Conservation (phyloP, 2,113 vertebrate genomes). For the Notarius quadriscutis region DNA sequence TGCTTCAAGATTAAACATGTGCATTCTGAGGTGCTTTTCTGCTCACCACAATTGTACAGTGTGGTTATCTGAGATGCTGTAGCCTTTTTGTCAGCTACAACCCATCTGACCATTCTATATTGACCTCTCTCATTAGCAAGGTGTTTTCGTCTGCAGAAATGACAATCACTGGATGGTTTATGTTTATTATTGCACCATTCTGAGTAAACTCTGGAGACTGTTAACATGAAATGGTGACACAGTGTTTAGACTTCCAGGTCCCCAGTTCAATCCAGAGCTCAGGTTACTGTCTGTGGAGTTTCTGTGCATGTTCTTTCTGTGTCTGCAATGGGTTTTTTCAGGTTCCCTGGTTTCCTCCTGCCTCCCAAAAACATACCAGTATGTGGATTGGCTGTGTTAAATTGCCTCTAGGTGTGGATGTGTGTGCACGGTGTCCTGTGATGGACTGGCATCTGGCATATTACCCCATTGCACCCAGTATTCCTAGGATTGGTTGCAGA, state of each 20-base stretch:
- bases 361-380: neutral
- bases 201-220: neutral
- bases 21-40: neutral
- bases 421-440: neutral
- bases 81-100: neutral
- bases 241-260: neutral
- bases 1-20: neutral
- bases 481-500: neutral
- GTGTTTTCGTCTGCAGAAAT: neutral
- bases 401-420: neutral
- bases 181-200: neutral
- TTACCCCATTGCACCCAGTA: neutral
- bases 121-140: neutral
- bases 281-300: neutral
- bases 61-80: neutral
- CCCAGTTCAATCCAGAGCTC: neutral
- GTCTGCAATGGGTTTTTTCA: neutral
- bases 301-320: neutral
- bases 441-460: neutral
- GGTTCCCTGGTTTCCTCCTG: neutral
- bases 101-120: neutral
- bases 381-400: neutral
- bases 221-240: neutral
- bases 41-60: neutral
- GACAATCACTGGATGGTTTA: neutral